These are phyloP conservation scores for Cheilosia grossa DNA, from an alignment of 2,888 invertebrate genomes.

Conservation along the genomic window DNA sequence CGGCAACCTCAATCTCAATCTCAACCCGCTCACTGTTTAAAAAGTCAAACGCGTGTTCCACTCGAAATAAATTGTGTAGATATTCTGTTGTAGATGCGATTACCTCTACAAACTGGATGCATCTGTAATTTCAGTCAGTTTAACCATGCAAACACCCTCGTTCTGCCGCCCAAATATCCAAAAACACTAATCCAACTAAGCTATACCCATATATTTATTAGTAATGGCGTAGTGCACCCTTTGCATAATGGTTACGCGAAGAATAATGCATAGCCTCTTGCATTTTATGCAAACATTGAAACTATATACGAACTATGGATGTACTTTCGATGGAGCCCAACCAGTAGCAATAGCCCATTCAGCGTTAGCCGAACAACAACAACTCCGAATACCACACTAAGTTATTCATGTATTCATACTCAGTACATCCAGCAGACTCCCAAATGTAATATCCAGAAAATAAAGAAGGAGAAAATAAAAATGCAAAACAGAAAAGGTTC, in stretches of 20 bases:
- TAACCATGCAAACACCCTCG: no score
- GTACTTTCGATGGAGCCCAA: slow-evolving; percentile 2
- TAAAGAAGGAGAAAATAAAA: slow-evolving; percentile 13
- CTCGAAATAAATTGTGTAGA: no score
- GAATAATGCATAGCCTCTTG: slow-evolving; percentile 26
- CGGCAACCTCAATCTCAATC: no score
- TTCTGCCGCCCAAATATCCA: no score
- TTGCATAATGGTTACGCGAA: slow-evolving; percentile 1
- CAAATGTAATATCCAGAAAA: slow-evolving; percentile 58
- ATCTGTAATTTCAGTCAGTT: no score
- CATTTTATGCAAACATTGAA: slow-evolving; percentile 18
- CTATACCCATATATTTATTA: slow-evolving; percentile 4
- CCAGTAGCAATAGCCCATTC: neutral
- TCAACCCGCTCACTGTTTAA: no score
- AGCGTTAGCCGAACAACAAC: slow-evolving; percentile 12
- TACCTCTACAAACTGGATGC: no score
- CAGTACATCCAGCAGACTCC: slow-evolving; percentile 43
- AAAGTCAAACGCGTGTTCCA: no score
- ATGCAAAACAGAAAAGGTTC: slow-evolving; percentile 10
- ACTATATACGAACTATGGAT: neutral
- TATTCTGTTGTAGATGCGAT: no score
- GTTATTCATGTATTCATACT: slow-evolving; percentile 70
- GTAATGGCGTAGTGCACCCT: slow-evolving; percentile 29
- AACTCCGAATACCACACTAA: slow-evolving; percentile 53
- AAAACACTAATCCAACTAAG: no score